Conservation (phyloP, 2,888 invertebrate species). For the Corbicula japonica region DNA sequence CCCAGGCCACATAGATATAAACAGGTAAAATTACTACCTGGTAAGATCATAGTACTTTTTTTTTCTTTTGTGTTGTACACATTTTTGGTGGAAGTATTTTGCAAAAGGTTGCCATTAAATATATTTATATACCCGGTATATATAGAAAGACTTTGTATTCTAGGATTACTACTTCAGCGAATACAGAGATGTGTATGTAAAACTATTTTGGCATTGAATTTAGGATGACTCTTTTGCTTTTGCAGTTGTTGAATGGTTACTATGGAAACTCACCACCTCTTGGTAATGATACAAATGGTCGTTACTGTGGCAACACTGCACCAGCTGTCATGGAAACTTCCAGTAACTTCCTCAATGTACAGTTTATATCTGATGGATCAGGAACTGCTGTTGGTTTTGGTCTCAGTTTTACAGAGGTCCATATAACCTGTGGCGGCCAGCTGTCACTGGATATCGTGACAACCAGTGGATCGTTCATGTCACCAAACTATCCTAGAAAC, state of each 20-base stretch:
- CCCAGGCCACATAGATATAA: too few relatives aligned
- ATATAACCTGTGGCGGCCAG: slow-evolving; percentile 91
- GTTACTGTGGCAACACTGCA: slow-evolving; percentile 96
- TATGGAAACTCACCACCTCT: slow-evolving; percentile 91
- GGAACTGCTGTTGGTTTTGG: slow-evolving; percentile 86
- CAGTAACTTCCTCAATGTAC: slow-evolving; percentile 94
- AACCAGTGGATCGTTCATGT: slow-evolving; percentile 89
- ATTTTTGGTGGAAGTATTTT: too few relatives aligned
- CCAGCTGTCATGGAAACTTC: slow-evolving; percentile 96
- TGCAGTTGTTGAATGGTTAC: slow-evolving; percentile 92
- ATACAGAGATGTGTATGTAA: too few relatives aligned
- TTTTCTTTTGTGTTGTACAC: too few relatives aligned
- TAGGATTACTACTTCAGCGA: too few relatives aligned
- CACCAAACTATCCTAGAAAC: slow-evolving; percentile 88
- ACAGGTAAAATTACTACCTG: too few relatives aligned
- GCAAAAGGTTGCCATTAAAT: too few relatives aligned
- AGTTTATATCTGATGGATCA: slow-evolving; percentile 92
- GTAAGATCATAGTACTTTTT: too few relatives aligned
- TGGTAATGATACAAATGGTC: slow-evolving; percentile 89
- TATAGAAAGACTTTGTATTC: too few relatives aligned
- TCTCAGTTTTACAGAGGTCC: slow-evolving; percentile 81
- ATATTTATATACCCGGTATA: too few relatives aligned
- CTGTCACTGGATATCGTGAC: slow-evolving; percentile 88
- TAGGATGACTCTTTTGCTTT: too few relatives aligned
- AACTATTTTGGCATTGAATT: too few relatives aligned